Evolutionary conservation across 2,113 vertebrate species (phyloP).

Genomic region (Empidonax alnorum): DNA sequence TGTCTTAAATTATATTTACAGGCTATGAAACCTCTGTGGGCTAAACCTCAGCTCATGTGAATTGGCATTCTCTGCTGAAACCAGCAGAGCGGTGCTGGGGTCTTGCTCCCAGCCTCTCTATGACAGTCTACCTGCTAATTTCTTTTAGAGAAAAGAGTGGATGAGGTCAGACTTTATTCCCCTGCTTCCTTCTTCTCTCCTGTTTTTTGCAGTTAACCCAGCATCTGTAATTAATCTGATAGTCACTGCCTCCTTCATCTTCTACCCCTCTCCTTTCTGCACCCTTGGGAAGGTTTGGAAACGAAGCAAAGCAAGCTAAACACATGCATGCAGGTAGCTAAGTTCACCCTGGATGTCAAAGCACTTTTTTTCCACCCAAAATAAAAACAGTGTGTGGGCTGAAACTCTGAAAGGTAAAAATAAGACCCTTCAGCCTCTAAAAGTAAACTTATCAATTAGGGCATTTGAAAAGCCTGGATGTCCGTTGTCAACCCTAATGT

Average conservation of each 20-base stretch:
- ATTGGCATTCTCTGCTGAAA: not conserved
- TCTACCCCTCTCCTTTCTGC: not conserved
- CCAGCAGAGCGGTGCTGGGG: not conserved
- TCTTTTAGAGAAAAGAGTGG: not conserved
- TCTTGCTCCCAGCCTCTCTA: not conserved
- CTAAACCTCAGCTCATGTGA: not conserved
- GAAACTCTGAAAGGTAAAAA: conserved; percentile 45
- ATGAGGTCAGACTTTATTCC: not conserved
- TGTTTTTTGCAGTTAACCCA: not conserved
- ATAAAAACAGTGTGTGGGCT: not conserved
- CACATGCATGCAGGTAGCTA: conserved; percentile 23
- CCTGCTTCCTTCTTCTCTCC: not conserved
- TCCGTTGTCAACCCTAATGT: not conserved
- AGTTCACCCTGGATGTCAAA: conserved; percentile 36
- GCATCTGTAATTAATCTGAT: conserved; percentile 58
- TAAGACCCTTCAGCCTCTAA: conserved; percentile 46
- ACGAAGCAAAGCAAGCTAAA: not conserved
- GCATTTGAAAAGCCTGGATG: conserved; percentile 6
- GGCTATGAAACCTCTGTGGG: not conserved
- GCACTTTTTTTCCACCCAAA: not conserved
- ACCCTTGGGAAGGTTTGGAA: conserved; percentile 24
- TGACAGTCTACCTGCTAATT: conserved; percentile 29
- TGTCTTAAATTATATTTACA: not conserved
- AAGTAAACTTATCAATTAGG: conserved; percentile 46
- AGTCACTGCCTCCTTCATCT: not conserved